A percentile compares a stretch with the other conserved stretches of the same genome.
Conservation (phyloP, 37 sponge, comb jelly and placozoan genomes). For the Ianthella basta region DNA sequence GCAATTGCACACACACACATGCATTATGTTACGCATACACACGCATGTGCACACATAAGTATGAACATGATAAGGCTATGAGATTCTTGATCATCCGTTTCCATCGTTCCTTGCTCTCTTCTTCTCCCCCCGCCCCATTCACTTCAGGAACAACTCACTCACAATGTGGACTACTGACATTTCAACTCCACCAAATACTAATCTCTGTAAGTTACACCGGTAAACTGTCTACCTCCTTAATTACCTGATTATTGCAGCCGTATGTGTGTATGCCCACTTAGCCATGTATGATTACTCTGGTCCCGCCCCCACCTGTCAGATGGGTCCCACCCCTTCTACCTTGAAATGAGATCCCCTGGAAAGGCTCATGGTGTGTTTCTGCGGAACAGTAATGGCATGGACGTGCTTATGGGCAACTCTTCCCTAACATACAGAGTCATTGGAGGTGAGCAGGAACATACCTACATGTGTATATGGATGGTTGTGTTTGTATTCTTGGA, state of each 20-base stretch:
- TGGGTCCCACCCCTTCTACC: slow-evolving; percentile 57
- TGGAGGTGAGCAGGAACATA: slow-evolving; percentile 43
- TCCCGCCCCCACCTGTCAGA: slow-evolving; percentile 29
- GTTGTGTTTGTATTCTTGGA: too few relatives aligned
- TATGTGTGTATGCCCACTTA: background rate
- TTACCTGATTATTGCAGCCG: too few relatives aligned
- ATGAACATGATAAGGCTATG: too few relatives aligned
- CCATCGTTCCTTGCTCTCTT: background rate
- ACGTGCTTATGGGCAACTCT: slow-evolving; percentile 12
- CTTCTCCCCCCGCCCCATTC: too few relatives aligned
- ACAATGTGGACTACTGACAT: slow-evolving; percentile 9
- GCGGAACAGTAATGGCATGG: slow-evolving; percentile 62
- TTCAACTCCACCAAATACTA: background rate
- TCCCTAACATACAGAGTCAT: slow-evolving; percentile 43
- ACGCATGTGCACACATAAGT: background rate
- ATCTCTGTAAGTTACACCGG: background rate
- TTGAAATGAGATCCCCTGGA: slow-evolving; percentile 37
- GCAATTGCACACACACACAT: background rate
- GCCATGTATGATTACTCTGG: too few relatives aligned
- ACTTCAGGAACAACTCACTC: background rate
- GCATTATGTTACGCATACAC: background rate
- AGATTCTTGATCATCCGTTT: too few relatives aligned
- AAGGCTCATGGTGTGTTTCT: slow-evolving; percentile 53
- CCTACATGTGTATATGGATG: background rate
- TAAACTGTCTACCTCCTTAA: too few relatives aligned